Evolutionary conservation across 2,797 vertebrate species (phyloP).

Genomic region (Leptoclinus maculatus): DNA sequence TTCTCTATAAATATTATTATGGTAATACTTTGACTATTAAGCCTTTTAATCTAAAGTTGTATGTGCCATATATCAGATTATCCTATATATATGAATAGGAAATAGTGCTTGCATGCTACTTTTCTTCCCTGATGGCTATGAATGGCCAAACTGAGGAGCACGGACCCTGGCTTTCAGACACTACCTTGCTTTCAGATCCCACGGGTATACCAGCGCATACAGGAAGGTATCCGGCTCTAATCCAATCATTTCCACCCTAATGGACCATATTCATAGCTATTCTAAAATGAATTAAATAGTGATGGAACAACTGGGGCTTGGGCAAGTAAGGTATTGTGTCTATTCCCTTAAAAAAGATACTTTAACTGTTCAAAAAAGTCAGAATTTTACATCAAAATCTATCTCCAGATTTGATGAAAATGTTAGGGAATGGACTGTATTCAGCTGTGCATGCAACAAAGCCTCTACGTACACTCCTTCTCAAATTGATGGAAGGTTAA

Average conservation of each 20-base stretch:
- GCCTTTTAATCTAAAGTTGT: neutral
- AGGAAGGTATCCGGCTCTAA: conserved; percentile 56
- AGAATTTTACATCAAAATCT: neutral
- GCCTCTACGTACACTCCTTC: conserved; percentile 4
- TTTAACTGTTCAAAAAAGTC: conserved; percentile 7
- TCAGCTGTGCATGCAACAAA: conserved; percentile 25
- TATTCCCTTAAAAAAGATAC: conserved; percentile 16
- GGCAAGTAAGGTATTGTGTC: neutral
- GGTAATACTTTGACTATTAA: conserved; percentile 4
- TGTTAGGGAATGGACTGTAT: neutral
- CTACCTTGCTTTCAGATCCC: conserved; percentile 50
- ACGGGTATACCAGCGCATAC: conserved; percentile 49
- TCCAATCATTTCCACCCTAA: conserved; percentile 56
- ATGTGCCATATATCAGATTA: conserved; percentile 13
- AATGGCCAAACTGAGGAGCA: conserved; percentile 38
- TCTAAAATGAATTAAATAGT: conserved; percentile 21
- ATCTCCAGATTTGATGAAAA: neutral
- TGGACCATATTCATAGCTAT: conserved; percentile 46
- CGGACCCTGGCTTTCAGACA: conserved; percentile 19
- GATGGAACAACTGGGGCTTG: neutral
- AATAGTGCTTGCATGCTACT: conserved; percentile 8
- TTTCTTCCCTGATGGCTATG: conserved; percentile 13
- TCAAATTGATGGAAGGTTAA: conserved; percentile 42
- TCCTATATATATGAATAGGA: neutral
- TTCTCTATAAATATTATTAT: conserved; percentile 18